Evolutionary conservation across 2,113 vertebrate genomes (phyloP).

Genomic region (Corythoichthys haematopterus): DNA sequence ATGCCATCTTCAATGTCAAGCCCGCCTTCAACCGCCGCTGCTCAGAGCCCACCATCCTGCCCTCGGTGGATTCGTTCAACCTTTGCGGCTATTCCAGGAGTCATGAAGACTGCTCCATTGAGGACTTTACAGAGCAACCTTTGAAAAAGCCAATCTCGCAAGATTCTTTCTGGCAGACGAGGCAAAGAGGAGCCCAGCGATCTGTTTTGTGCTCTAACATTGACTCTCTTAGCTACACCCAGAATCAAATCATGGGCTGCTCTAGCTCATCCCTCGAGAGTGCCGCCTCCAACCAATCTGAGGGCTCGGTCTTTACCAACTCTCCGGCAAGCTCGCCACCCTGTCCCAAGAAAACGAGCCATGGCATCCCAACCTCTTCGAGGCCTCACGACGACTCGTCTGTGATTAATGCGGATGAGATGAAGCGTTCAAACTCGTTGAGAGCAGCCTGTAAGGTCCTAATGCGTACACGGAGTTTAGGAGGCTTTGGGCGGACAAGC

Average conservation of each 20-base stretch:
- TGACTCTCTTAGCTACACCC: constrained; percentile 13
- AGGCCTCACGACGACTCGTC: constrained; percentile 50
- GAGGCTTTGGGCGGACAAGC: constrained; percentile 59
- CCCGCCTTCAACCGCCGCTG: constrained; percentile 72
- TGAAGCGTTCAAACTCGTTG: constrained; percentile 78
- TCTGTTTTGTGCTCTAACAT: constrained; percentile 39
- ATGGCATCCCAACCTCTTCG: constrained; percentile 48
- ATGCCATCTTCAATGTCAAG: constrained; percentile 51
- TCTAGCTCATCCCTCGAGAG: constrained; percentile 78
- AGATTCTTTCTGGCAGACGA: constrained; percentile 64
- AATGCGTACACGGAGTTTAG: constrained; percentile 71
- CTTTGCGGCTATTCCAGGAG: constrained; percentile 76
- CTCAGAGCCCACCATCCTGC: constrained; percentile 81
- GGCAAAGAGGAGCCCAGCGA: constrained; percentile 19
- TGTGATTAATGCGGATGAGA: constrained; percentile 63
- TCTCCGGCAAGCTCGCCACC: constrained; percentile 80
- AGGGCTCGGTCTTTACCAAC: constrained; percentile 78
- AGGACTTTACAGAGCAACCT: constrained; percentile 53
- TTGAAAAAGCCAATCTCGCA: constrained; percentile 73
- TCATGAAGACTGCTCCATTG: constrained; percentile 75
- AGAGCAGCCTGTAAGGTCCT: constrained; percentile 64
- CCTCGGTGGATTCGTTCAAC: constrained; percentile 33
- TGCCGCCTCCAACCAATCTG: constrained; percentile 71
- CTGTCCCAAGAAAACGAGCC: constrained; percentile 63
- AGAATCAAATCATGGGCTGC: constrained; percentile 45